These are phyloP conservation scores for Gobionotothen gibberifrons DNA, from an alignment of 2,797 vertebrate species.

Conservation along the genomic window DNA sequence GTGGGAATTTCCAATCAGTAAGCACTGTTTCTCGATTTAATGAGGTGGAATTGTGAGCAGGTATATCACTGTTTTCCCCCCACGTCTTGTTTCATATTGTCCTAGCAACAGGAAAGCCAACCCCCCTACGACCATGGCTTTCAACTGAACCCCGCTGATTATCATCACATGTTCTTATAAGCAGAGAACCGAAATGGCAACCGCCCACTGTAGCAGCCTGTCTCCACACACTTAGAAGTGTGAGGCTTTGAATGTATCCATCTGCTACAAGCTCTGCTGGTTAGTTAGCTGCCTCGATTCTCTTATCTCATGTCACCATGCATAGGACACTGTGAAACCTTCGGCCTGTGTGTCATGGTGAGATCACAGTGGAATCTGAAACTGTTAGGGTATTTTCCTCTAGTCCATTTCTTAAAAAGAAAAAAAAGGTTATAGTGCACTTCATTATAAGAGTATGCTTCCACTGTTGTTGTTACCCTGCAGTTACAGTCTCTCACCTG, in stretches of 20 bases:
- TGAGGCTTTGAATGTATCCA: constrained; percentile 74
- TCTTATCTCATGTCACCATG: constrained; percentile 22
- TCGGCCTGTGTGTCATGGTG: constrained; percentile 13
- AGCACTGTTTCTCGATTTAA: constrained; percentile 20
- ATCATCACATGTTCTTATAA: constrained; percentile 64
- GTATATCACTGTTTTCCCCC: constrained; percentile 19
- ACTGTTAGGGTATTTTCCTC: not conserved
- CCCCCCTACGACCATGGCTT: constrained; percentile 21
- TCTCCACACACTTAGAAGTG: constrained; percentile 65
- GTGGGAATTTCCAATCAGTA: constrained; percentile 30
- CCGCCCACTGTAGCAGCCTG: constrained; percentile 75
- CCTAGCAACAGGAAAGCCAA: constrained; percentile 37
- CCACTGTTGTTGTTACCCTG: not conserved
- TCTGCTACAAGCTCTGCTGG: constrained; percentile 65
- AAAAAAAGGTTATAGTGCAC: not conserved
- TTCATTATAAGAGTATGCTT: not conserved
- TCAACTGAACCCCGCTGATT: constrained; percentile 66
- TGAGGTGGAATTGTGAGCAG: constrained; percentile 25
- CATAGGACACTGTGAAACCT: constrained; percentile 2
- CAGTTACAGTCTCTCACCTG: constrained; percentile 3
- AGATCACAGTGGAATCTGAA: not conserved
- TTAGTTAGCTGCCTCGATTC: constrained; percentile 46
- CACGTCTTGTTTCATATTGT: constrained; percentile 9
- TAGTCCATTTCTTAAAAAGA: not conserved
- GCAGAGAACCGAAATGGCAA: constrained; percentile 66